Percentiles rank a stretch among this genome's conserved stretches.
phyloP scores from a whole-genome alignment of 2,797 vertebrate species.

The Anableps anableps region DNA sequence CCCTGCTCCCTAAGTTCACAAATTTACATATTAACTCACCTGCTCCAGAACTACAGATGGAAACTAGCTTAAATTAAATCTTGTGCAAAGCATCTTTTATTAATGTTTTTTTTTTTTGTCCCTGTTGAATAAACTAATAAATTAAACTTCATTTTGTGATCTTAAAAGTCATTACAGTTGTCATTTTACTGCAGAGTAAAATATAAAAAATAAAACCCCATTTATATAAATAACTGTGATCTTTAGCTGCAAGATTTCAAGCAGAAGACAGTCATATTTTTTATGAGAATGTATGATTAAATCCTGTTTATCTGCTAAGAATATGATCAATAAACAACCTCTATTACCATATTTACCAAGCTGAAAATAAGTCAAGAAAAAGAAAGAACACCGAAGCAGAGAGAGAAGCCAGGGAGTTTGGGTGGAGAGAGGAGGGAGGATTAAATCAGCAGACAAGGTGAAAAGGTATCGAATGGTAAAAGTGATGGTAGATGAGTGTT shows the following conservation, averaged over 20 bases:
- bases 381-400: constrained; percentile 6
- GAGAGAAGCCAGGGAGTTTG: background rate
- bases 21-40: no score
- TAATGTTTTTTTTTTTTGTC: no score
- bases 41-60: no score
- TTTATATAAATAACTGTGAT: background rate
- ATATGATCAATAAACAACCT: constrained; percentile 11
- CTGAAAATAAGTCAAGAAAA: constrained; percentile 14
- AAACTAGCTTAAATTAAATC: no score
- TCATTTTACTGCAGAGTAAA: background rate
- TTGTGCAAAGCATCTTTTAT: no score
- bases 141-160: background rate
- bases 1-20: no score
- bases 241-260: background rate
- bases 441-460: constrained; percentile 65
- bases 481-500: constrained; percentile 57
- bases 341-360: background rate
- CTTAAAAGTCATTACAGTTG: background rate
- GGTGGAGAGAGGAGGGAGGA: constrained; percentile 31
- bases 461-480: constrained; percentile 57
- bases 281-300: background rate
- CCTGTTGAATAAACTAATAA: no score
- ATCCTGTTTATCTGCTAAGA: constrained; percentile 2
- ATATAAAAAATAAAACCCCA: background rate
- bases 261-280: background rate